Conservation (phyloP, 2,113 vertebrate genomes). For the Cyprinodon tularosa region DNA sequence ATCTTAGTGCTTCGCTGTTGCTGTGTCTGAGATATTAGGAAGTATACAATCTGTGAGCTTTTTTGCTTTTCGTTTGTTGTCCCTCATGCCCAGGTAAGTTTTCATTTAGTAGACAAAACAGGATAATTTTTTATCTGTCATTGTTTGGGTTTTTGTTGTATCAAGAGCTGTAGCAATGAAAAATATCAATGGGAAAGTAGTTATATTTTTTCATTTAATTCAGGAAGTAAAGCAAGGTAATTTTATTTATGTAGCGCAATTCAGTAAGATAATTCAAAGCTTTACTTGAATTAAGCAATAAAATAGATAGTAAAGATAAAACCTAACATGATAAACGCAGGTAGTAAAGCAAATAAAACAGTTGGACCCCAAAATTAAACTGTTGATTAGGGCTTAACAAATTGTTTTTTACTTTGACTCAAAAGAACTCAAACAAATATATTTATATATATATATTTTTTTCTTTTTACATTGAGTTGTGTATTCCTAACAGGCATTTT, state of each 20-base stretch:
- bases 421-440: too few relatives aligned
- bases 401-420: too few relatives aligned
- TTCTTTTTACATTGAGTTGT: neutral
- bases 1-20: conserved; percentile 48
- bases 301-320: too few relatives aligned
- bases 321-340: too few relatives aligned
- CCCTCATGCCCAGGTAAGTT: conserved; percentile 4
- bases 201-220: neutral
- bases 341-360: too few relatives aligned
- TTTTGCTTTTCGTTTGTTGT: conserved; percentile 18
- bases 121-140: neutral
- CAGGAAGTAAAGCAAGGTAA: too few relatives aligned
- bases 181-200: neutral
- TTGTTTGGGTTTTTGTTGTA: neutral
- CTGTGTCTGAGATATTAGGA: conserved; percentile 32
- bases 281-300: too few relatives aligned
- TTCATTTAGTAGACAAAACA: neutral
- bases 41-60: conserved; percentile 10
- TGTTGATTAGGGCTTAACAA: too few relatives aligned
- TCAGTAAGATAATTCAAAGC: neutral
- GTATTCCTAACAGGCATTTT: neutral
- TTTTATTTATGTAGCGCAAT: too few relatives aligned
- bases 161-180: neutral
- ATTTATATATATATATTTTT: too few relatives aligned
- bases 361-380: too few relatives aligned